Conservation (phyloP, 2,113 vertebrate species). For the Tupaia chinensis region DNA sequence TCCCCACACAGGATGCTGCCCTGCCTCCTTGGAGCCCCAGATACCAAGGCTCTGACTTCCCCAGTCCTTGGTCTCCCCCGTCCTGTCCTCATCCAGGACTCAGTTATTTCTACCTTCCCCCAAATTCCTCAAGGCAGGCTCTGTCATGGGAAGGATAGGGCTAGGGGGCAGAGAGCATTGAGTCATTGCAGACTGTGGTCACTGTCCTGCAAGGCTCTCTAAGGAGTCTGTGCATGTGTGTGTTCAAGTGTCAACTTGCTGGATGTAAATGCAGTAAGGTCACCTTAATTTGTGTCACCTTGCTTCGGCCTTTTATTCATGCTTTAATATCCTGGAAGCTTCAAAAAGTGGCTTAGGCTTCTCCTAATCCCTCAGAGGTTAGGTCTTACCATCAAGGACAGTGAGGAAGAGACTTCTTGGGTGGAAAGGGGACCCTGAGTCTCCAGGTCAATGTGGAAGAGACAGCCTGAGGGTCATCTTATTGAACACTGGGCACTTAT, state of each 20-base stretch:
- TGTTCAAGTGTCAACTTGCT: neutral
- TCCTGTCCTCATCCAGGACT: no score
- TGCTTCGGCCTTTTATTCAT: neutral
- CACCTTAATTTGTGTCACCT: neutral
- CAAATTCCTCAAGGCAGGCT: neutral
- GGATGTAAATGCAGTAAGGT: neutral
- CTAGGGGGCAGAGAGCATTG: neutral
- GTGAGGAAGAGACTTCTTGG: neutral
- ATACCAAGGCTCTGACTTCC: neutral
- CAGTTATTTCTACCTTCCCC: neutral
- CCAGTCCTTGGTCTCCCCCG: neutral
- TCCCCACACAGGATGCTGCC: rapidly evolving
- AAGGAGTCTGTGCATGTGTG: neutral
- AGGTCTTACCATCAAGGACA: no score
- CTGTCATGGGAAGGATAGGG: no score
- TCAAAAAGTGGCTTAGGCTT: neutral
- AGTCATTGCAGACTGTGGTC: neutral
- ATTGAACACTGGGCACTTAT: rapidly evolving
- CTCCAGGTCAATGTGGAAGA: neutral
- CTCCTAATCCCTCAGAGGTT: neutral
- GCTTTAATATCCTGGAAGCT: neutral
- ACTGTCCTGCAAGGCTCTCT: neutral
- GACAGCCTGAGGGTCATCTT: neutral
- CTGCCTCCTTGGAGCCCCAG: neutral
- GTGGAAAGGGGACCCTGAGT: neutral